Evolutionary conservation across 2,888 invertebrate genomes (phyloP).

Genomic region (Netelia melanura): DNA sequence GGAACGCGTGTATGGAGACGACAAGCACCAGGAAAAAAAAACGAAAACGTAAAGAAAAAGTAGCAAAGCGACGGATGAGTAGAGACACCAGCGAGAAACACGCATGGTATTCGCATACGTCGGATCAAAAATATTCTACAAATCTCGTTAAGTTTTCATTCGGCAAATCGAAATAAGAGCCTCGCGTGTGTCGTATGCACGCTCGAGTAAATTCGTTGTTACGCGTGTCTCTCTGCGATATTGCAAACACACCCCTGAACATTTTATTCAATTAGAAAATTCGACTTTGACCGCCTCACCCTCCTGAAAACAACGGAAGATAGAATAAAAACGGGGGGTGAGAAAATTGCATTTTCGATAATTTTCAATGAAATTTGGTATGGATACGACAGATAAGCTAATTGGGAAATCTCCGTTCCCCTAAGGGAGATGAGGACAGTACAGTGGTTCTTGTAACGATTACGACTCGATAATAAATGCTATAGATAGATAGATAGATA

Average conservation of each 20-base stretch:
- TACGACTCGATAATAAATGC: conserved; percentile 51
- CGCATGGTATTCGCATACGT: conserved; percentile 57
- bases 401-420: conserved; percentile 29
- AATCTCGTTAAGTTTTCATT: conserved; percentile 83
- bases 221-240: neutral
- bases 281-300: no score
- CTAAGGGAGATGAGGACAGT: conserved; percentile 62
- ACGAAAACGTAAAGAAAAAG: conserved; percentile 12
- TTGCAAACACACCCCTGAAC: no score
- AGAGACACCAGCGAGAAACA: conserved; percentile 46
- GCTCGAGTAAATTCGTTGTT: conserved; percentile 51
- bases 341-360: neutral
- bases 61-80: conserved; percentile 15
- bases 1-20: conserved; percentile 50
- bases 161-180: conserved; percentile 74
- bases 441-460: conserved; percentile 51
- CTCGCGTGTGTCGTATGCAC: conserved; percentile 19
- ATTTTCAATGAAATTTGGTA: neutral
- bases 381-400: neutral
- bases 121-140: conserved; percentile 64
- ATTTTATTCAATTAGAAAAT: no score
- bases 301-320: neutral
- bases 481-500: neutral
- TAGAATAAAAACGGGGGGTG: neutral
- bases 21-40: conserved; percentile 45